These are phyloP conservation scores for Adoxophyes honmai DNA, from an alignment of 1,140 invertebrate genomes.

Conservation along the genomic window DNA sequence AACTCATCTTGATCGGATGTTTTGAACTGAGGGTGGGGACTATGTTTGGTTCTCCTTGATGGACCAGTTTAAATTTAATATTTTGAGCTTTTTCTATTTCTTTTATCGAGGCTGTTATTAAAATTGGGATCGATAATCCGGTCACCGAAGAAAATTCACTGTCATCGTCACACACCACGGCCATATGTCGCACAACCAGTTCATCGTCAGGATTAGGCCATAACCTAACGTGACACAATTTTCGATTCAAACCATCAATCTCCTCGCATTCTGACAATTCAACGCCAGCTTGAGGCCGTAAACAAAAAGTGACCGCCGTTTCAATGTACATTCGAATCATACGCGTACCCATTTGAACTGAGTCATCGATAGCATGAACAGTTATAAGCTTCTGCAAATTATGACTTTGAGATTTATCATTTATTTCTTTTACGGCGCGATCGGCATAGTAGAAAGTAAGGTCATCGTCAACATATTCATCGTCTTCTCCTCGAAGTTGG, in stretches of 20 bases:
- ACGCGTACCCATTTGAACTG: slow-evolving; percentile 35
- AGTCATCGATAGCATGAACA: slow-evolving; percentile 39
- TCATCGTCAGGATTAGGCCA: slow-evolving; percentile 52
- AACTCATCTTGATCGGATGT: slow-evolving; percentile 40
- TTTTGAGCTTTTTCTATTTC: slow-evolving; percentile 38
- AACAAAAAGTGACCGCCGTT: slow-evolving; percentile 51
- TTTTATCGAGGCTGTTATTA: slow-evolving; percentile 37
- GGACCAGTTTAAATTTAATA: slow-evolving; percentile 39
- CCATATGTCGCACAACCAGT: slow-evolving; percentile 35
- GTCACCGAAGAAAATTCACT: slow-evolving; percentile 35
- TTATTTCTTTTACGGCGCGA: slow-evolving; percentile 41
- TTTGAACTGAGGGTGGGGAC: slow-evolving; percentile 44
- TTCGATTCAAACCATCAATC: slow-evolving; percentile 45
- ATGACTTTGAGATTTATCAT: slow-evolving; percentile 38
- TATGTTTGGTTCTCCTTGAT: slow-evolving; percentile 41
- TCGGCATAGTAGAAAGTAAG: slow-evolving; percentile 51
- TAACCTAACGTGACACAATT: slow-evolving; percentile 43
- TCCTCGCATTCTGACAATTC: slow-evolving; percentile 45
- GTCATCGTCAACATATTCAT: slow-evolving; percentile 48
- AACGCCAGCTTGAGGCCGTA: slow-evolving; percentile 33
- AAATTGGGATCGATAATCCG: slow-evolving; percentile 34
- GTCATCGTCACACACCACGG: slow-evolving; percentile 50
- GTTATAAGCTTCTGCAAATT: slow-evolving; percentile 54
- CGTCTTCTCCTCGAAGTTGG: slow-evolving; percentile 32
- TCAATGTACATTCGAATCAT: slow-evolving; percentile 57